phyloP scores from a whole-genome alignment of 2,113 vertebrate genomes.

The Laticauda colubrina region DNA sequence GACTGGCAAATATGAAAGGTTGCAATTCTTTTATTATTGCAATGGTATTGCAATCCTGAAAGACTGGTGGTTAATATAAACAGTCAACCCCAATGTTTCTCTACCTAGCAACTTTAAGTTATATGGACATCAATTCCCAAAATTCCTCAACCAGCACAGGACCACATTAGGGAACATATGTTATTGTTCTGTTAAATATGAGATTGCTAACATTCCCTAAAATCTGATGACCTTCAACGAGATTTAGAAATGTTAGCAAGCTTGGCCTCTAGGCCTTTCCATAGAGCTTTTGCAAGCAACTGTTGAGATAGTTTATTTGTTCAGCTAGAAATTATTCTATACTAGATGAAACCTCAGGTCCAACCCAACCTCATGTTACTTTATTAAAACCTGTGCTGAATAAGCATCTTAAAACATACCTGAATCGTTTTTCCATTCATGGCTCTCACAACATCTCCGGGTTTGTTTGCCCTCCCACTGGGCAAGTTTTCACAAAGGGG shows the following conservation, averaged over 20 bases:
- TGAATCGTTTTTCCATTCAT: slow-evolving; percentile 98
- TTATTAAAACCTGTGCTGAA: background rate
- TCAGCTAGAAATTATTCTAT: background rate
- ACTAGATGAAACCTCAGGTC: background rate
- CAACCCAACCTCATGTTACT: background rate
- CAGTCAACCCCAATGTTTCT: background rate
- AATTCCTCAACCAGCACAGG: background rate
- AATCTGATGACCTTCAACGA: background rate
- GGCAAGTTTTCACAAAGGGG: slow-evolving; percentile 99
- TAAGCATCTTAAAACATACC: slow-evolving; percentile 66
- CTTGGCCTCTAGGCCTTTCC: background rate
- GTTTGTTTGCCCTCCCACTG: slow-evolving; percentile 91
- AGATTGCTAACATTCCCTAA: background rate
- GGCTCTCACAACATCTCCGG: slow-evolving; percentile 90
- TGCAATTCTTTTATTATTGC: background rate
- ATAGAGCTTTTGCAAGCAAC: background rate
- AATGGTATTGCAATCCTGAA: background rate
- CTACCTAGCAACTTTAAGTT: background rate
- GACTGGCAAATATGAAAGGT: background rate
- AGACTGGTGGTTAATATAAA: too few relatives aligned
- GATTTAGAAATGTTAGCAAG: background rate
- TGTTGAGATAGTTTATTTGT: background rate
- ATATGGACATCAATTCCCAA: background rate
- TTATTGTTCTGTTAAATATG: background rate
- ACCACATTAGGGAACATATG: background rate